A percentile compares a stretch with the other conserved stretches of the same genome.
phyloP scores from a whole-genome alignment of 2,113 vertebrate species.

The Acrocephalus arundinaceus region DNA sequence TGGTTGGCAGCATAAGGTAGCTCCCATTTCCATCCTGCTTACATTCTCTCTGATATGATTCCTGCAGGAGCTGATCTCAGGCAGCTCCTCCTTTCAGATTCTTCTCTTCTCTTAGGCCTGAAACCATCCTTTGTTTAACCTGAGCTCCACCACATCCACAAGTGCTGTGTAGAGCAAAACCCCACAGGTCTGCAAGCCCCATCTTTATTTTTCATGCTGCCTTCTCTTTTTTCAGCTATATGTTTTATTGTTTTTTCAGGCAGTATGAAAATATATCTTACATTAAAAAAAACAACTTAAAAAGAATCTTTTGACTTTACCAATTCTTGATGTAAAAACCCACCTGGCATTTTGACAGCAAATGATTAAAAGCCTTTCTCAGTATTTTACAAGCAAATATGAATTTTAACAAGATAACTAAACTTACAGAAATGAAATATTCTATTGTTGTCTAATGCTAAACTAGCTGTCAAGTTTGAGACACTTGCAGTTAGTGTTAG shows the following conservation, averaged over 20 bases:
- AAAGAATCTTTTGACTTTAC: constrained; percentile 45
- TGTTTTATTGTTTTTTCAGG: not conserved
- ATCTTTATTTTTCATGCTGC: not conserved
- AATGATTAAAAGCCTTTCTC: constrained; percentile 69
- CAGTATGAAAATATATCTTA: not conserved
- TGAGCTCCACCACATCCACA: not conserved
- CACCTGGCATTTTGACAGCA: constrained; percentile 63
- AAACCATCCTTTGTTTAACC: constrained; percentile 14
- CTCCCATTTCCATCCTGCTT: not conserved
- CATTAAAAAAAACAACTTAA: not conserved
- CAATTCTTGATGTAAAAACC: constrained; percentile 59
- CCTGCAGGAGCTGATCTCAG: constrained; percentile 3
- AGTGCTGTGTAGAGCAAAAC: not conserved
- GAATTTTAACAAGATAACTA: constrained; percentile 72
- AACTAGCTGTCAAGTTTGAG: constrained; percentile 76
- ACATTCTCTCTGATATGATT: constrained; percentile 17
- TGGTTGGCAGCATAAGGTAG: not conserved
- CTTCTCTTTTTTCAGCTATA: not conserved
- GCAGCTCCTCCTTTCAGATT: not conserved
- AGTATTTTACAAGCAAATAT: constrained; percentile 71
- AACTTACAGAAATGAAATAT: constrained; percentile 71
- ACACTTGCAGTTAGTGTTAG: constrained; percentile 65
- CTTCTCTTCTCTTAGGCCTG: not conserved
- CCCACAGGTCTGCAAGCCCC: not conserved
- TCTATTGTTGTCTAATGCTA: constrained; percentile 62